A percentile compares a stretch with the other conserved stretches of the same genome.
Evolutionary conservation across 2,888 invertebrate species (phyloP).

Genomic region (Torymus aiolomorphi): DNA sequence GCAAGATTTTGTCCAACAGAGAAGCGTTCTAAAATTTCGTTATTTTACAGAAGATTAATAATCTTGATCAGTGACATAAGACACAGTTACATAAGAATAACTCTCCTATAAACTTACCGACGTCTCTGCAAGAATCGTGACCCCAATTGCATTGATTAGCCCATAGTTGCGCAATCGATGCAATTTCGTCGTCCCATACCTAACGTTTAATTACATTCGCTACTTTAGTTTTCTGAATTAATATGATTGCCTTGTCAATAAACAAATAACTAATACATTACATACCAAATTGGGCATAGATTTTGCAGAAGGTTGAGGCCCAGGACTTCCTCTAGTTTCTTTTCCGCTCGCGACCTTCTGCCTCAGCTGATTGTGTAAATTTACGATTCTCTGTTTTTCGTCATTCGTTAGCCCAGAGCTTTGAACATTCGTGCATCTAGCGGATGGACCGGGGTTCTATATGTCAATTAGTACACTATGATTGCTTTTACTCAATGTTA

Average conservation of each 20-base stretch:
- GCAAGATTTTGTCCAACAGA: conserved; percentile 75
- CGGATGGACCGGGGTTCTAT: background rate
- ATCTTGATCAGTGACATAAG: no score
- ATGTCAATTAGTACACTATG: no score
- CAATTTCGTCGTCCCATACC: conserved; percentile 72
- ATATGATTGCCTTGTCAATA: no score
- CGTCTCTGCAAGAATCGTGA: conserved; percentile 73
- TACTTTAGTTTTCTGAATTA: no score
- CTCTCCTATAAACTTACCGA: conserved; percentile 64
- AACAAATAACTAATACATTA: background rate
- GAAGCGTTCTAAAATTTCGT: conserved; percentile 59
- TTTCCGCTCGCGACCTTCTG: conserved; percentile 59
- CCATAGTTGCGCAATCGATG: conserved; percentile 73
- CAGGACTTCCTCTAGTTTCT: conserved; percentile 61
- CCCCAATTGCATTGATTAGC: conserved; percentile 72
- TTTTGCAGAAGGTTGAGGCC: conserved; percentile 62
- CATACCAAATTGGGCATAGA: conserved; percentile 60
- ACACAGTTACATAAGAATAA: no score
- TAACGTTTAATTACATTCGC: conserved; percentile 31
- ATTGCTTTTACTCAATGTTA: no score
- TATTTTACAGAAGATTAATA: no score
- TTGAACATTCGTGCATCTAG: background rate
- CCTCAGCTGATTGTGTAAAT: conserved; percentile 60
- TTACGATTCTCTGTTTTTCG: conserved; percentile 49
- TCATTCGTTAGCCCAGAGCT: conserved; percentile 26